These are phyloP conservation scores for Archilochus colubris DNA, from an alignment of 2,113 vertebrate species.

Conservation along the genomic window DNA sequence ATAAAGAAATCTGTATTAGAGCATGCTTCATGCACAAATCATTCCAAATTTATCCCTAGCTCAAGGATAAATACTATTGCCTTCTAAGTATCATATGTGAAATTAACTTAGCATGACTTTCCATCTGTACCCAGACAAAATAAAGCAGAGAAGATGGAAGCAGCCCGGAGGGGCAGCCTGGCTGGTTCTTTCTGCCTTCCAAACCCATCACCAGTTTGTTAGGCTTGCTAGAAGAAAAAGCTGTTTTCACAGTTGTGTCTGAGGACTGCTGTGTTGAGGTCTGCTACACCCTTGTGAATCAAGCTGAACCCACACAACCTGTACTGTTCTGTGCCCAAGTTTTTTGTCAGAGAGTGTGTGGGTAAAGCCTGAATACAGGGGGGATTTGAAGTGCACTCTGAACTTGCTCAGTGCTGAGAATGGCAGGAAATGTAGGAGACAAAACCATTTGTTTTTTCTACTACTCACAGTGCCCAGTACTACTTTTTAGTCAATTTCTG, in stretches of 20 bases:
- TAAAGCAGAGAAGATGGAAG: background rate
- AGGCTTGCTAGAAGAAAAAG: background rate
- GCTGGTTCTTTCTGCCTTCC: background rate
- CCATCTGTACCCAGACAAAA: background rate
- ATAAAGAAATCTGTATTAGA: constrained; percentile 3
- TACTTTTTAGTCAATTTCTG: background rate
- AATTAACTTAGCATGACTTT: background rate
- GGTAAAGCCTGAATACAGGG: background rate
- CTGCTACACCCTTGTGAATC: background rate
- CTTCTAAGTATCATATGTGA: background rate
- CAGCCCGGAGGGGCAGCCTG: background rate
- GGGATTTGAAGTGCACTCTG: background rate
- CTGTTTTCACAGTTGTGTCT: background rate
- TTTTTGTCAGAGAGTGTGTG: background rate
- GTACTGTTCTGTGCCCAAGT: background rate
- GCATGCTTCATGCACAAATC: background rate
- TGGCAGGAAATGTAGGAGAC: background rate
- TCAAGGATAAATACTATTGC: background rate
- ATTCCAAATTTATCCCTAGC: background rate
- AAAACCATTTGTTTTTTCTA: background rate
- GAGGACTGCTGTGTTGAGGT: background rate
- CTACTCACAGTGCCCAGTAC: background rate
- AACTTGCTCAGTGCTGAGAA: background rate
- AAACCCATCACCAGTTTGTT: background rate
- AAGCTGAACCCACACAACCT: background rate